Evolutionary conservation across 2,888 invertebrate genomes (phyloP).

Genomic region (Dicyrtoma fusca): DNA sequence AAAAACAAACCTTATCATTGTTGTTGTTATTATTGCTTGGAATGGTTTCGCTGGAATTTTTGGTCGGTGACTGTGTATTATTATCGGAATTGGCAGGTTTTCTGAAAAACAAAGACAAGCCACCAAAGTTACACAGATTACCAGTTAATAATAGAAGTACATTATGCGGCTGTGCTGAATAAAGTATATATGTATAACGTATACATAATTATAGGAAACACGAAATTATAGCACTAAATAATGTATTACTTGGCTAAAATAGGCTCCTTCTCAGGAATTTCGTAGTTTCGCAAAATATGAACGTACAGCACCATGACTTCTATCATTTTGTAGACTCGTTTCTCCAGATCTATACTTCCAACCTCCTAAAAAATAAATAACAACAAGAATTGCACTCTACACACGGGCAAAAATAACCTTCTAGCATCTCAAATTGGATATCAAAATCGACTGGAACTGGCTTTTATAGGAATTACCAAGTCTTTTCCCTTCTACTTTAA

Average conservation of each 20-base stretch:
- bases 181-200: too few species aligned
- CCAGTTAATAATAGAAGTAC: not conserved
- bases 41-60: slow-evolving; percentile 11
- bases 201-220: too few species aligned
- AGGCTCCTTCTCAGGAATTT: slow-evolving; percentile 35
- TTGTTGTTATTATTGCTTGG: slow-evolving; percentile 21
- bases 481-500: too few species aligned
- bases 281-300: slow-evolving; percentile 45
- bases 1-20: slow-evolving; percentile 14
- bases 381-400: not conserved
- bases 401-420: not conserved
- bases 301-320: slow-evolving; percentile 56
- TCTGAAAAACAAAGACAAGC: not conserved
- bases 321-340: slow-evolving; percentile 55
- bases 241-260: slow-evolving; percentile 37
- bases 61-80: slow-evolving; percentile 4
- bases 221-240: slow-evolving; percentile 7
- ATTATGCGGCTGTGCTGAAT: too few species aligned
- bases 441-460: too few species aligned
- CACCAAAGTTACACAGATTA: not conserved
- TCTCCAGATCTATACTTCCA: slow-evolving; percentile 55
- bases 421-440: too few species aligned
- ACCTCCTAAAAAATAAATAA: slow-evolving; percentile 43
- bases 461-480: too few species aligned
- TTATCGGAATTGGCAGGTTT: slow-evolving; percentile 4